Base-by-base conservation (phyloP, 1,140 invertebrate genomes). In the Hycleus phaleratus region DNA sequence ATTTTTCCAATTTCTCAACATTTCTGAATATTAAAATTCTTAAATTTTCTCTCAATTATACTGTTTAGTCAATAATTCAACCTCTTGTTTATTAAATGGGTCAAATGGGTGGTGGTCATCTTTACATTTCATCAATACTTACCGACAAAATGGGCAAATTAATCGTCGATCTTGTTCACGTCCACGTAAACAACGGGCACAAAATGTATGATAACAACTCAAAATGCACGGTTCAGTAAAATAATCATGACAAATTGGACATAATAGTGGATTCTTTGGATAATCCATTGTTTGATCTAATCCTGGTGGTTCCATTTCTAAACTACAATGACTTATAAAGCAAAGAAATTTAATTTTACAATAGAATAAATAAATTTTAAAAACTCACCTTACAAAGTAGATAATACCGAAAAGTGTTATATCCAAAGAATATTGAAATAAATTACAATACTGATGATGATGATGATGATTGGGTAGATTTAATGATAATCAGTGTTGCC, bases 181-280 rank as follows among this genome's bases (percentile, higher is more conserved):
- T 39, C 79, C 81, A 46, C 78, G 75, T 32, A 86, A 68, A 68
- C 85, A 87, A 49, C 80, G 74, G 4, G 82, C 76, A 72, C 85
- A 87, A 67, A 86, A 85, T 7, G 83, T 84, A 68, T 87, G 85
- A 65, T 82, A 87, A 68, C 85, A 87, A 32, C 76, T 76, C 3
- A 87, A 75, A 45, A 87, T 76, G 59, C 84, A 83, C 7, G 85
- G 85, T 56, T 86, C 84, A 25, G 75, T 79, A 67, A 81, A 87
- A 65, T 85, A 84, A 61, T 85, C 79, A 57, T 86, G 82, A 68
- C 85, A 87, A 49, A 84, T 71, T 47, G 79, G 79, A 67, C 85
- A 87, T 10, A 83, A 70, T 7, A 87, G 71, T 0, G 84, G 84
- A 68, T 84, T 86, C 75, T 69, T 74, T 9, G 69, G 66, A 55